Percentiles rank a stretch among this genome's conserved stretches.
Evolutionary conservation across 2,113 vertebrate genomes (phyloP).

Genomic region (Gobio gobio): DNA sequence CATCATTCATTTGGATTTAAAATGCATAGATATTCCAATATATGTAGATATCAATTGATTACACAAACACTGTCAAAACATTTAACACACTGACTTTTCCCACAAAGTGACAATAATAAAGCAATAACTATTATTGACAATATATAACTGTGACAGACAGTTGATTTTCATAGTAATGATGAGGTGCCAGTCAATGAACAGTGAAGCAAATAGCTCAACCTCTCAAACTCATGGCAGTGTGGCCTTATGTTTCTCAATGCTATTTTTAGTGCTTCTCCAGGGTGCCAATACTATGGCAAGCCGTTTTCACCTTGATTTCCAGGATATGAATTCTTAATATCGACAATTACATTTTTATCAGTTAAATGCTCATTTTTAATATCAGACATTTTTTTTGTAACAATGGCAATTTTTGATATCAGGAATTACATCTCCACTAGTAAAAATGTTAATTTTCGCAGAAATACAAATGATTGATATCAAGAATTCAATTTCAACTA

Average conservation of each 20-base stretch:
- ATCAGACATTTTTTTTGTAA: too few relatives aligned
- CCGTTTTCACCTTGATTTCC: too few relatives aligned
- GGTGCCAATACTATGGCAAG: too few relatives aligned
- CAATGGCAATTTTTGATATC: too few relatives aligned
- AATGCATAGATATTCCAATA: neutral
- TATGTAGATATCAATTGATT: neutral
- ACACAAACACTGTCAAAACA: neutral
- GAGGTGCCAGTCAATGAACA: neutral
- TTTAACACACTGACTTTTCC: neutral
- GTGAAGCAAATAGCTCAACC: neutral
- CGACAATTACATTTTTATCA: too few relatives aligned
- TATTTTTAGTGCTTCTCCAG: conserved; percentile 16
- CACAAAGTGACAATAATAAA: neutral
- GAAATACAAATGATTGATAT: too few relatives aligned
- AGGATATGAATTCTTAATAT: too few relatives aligned
- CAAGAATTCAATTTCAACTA: too few relatives aligned
- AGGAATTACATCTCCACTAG: too few relatives aligned
- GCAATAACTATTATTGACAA: neutral
- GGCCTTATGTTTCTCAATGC: neutral
- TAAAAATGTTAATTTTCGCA: too few relatives aligned
- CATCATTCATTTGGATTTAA: neutral
- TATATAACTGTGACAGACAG: neutral
- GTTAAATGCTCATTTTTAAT: too few relatives aligned
- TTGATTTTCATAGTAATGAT: neutral
- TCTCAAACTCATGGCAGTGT: neutral